Base-by-base conservation (phyloP, 2,113 vertebrate genomes). In the Labeo catla region DNA sequence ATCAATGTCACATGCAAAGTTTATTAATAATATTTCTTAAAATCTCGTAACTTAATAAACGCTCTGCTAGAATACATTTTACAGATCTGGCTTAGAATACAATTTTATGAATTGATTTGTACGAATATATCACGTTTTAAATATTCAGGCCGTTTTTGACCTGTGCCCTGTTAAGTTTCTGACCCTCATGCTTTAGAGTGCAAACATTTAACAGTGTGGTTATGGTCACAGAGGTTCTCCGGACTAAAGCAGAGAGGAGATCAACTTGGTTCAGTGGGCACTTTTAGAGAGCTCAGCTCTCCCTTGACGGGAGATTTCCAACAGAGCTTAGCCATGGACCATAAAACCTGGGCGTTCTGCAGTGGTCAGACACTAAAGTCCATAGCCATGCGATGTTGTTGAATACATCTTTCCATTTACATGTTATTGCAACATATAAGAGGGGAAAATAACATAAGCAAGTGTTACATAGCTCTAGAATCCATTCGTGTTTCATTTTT, bases 271-370 rank as follows among this genome's bases (percentile, higher is more conserved):
- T 83, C 81, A 83, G 47, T 52, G 81, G 81, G 65, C 81, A 70
- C 81, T 83, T 83, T 83, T 83, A 70, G 23, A 83, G 81, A 36
- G 81, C 81, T 70, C 63, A 83, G 65, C 34, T 83, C 81, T 83
- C 81, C 34, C 47, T 83, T 83, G 47, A 70, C 19, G 13, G 45
- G 65, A 83, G 81, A 83, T 83, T 83, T 83, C 65, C 81, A 70
- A 66, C 61, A 83, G 65, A 70, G 81, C 81, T 83, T 83, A 82
- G 45, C 80, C 80, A 70, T 70, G 63, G 81, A 70, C 28, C 81
- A 70, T 54, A 83, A 83, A 83, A 54, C 81, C 65, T 70, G 47
- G 65, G 65, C 28, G 28, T 70, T 70, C 49, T 52, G 49, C 81
- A 50, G 63, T 70, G 81, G 81, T 70, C 81, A 54, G 23, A 16